These are phyloP conservation scores for Sphaeramia orbicularis DNA, from an alignment of 2,797 vertebrate species.

Conservation along the genomic window DNA sequence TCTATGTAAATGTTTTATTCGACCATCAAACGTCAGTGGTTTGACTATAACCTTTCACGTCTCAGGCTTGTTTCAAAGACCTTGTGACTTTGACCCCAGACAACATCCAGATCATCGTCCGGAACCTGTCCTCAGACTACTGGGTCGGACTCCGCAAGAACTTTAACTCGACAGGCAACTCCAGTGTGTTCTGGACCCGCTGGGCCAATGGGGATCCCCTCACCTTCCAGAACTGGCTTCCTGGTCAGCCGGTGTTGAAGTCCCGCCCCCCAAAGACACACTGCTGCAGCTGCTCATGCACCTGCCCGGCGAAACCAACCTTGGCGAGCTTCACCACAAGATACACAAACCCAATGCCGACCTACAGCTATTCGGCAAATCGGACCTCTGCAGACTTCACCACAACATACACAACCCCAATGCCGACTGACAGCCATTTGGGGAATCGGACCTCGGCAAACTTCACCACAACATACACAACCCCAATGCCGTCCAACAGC, in stretches of 20 bases:
- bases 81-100: constrained; percentile 71
- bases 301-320: constrained; percentile 6
- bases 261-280: background rate
- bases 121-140: constrained; percentile 35
- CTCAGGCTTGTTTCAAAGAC: constrained; percentile 79
- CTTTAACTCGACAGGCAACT: background rate
- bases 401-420: no score
- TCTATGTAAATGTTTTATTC: no score
- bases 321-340: background rate
- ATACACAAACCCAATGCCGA: no score
- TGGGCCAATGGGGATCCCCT: constrained; percentile 81
- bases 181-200: constrained; percentile 58
- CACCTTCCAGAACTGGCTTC: constrained; percentile 85
- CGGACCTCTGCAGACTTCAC: no score
- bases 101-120: constrained; percentile 50
- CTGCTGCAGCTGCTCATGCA: constrained; percentile 64
- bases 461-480: no score
- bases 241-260: constrained; percentile 70
- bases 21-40: no score
- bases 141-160: constrained; percentile 83
- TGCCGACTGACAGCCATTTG: no score
- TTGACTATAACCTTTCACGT: background rate
- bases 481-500: no score
- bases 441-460: no score
- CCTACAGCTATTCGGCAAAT: no score